These are phyloP conservation scores for Himalopsyche anomala DNA, from an alignment of 2,888 invertebrate species.

Conservation along the genomic window DNA sequence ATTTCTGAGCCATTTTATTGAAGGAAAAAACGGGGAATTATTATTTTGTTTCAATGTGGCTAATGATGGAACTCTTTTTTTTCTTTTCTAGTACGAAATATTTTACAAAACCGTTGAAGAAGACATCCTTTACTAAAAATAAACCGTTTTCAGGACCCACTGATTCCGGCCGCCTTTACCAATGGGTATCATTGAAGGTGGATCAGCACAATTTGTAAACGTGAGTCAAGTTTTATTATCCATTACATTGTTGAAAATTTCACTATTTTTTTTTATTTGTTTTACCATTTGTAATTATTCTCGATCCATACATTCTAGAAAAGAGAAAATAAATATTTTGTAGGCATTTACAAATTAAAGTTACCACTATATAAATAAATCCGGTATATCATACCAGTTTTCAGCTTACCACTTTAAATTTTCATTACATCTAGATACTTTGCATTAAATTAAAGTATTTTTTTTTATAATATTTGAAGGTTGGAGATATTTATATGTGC, in stretches of 20 bases:
- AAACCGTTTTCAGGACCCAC: constrained; percentile 87
- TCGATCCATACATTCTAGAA: constrained; percentile 67
- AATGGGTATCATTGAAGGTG: constrained; percentile 96
- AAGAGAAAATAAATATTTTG: too few species aligned
- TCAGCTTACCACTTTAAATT: background rate
- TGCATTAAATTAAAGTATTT: too few species aligned
- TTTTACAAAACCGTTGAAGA: constrained; percentile 43
- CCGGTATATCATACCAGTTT: constrained; percentile 70
- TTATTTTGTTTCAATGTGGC: constrained; percentile 38
- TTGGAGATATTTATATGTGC: too few species aligned
- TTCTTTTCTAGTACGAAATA: constrained; percentile 46
- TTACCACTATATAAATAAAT: too few species aligned
- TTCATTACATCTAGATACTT: background rate
- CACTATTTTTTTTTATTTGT: background rate
- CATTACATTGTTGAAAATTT: constrained; percentile 52
- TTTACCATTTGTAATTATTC: background rate
- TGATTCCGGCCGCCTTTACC: constrained; percentile 99
- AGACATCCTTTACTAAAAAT: constrained; percentile 43
- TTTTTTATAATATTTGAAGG: too few species aligned
- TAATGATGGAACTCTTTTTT: constrained; percentile 43
- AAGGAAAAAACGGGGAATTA: constrained; percentile 6
- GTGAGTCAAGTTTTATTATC: constrained; percentile 73
- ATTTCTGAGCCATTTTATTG: constrained; percentile 20
- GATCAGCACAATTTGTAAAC: constrained; percentile 76
- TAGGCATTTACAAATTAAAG: too few species aligned